A percentile compares a stretch with the other conserved stretches of the same genome.
Evolutionary conservation across 2,797 vertebrate genomes (phyloP).

Genomic region (Falco peregrinus): DNA sequence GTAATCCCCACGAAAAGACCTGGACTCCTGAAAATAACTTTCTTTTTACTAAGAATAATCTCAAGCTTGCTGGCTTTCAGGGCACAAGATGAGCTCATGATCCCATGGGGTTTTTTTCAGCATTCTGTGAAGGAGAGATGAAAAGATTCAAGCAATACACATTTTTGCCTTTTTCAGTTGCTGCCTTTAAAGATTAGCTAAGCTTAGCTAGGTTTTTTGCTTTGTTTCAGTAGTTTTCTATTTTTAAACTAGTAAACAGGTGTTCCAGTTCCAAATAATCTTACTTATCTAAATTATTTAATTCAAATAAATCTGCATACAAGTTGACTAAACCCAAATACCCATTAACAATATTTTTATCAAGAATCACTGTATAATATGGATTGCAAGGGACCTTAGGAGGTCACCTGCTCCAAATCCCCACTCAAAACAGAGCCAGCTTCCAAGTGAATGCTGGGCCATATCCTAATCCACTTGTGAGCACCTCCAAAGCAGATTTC

Average conservation of each 20-base stretch:
- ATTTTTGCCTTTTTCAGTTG: not conserved
- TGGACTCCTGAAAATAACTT: not conserved
- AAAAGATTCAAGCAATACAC: not conserved
- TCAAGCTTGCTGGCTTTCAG: not conserved
- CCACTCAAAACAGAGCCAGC: not conserved
- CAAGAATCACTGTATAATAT: not conserved
- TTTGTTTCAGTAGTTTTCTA: not conserved
- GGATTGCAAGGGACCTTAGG: not conserved
- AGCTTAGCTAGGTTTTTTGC: not conserved
- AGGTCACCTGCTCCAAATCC: not conserved
- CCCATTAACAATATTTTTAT: not conserved
- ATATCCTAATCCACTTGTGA: not conserved
- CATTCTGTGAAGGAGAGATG: not conserved
- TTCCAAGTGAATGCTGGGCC: not conserved
- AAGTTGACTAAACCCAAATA: not conserved
- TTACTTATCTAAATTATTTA: not conserved
- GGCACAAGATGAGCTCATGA: not conserved
- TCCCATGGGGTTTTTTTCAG: not conserved
- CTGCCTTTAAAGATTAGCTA: not conserved
- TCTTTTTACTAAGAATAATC: not conserved
- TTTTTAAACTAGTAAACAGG: not conserved
- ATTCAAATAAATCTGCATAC: not conserved
- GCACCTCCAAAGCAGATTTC: not conserved
- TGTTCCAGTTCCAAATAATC: not conserved
- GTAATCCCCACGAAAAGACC: not conserved